phyloP scores from a whole-genome alignment of 2,888 invertebrate genomes.

The Monochamus alternatus region DNA sequence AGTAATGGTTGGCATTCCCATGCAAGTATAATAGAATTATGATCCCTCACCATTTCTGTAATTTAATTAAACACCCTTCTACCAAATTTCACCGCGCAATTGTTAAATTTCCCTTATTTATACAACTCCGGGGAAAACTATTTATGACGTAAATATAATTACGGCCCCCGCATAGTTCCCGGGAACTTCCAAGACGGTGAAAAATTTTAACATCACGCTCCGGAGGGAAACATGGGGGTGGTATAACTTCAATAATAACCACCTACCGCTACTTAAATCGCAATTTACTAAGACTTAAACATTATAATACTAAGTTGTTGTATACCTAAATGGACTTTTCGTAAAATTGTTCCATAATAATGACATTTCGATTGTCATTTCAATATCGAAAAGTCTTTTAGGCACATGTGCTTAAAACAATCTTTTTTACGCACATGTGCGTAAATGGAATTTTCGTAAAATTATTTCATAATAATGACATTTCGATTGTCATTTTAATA shows the following conservation, averaged over 20 bases:
- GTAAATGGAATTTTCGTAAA: too few species aligned
- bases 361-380: too few species aligned
- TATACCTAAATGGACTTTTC: too few species aligned
- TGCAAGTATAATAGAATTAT: slow-evolving; percentile 46
- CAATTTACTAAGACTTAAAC: not conserved
- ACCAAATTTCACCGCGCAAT: slow-evolving; percentile 26
- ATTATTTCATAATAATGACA: too few species aligned
- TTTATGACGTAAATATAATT: slow-evolving; percentile 26
- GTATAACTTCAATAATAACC: not conserved
- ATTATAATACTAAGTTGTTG: not conserved
- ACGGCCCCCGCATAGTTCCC: slow-evolving; percentile 7
- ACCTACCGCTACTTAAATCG: not conserved
- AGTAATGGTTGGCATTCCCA: slow-evolving; percentile 40
- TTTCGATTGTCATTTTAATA: too few species aligned
- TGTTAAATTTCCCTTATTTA: slow-evolving; percentile 33
- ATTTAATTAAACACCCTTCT: slow-evolving; percentile 43
- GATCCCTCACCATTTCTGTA: slow-evolving; percentile 42
- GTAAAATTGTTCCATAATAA: too few species aligned
- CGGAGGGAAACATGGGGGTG: not conserved
- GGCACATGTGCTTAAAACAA: too few species aligned
- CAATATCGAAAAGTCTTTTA: too few species aligned
- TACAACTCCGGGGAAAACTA: slow-evolving; percentile 30
- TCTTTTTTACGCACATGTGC: too few species aligned
- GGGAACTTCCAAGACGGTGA: not conserved
- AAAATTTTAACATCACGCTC: not conserved